Evolutionary conservation across 1,140 invertebrate species (phyloP).

Genomic region (Heliconius melpomene): DNA sequence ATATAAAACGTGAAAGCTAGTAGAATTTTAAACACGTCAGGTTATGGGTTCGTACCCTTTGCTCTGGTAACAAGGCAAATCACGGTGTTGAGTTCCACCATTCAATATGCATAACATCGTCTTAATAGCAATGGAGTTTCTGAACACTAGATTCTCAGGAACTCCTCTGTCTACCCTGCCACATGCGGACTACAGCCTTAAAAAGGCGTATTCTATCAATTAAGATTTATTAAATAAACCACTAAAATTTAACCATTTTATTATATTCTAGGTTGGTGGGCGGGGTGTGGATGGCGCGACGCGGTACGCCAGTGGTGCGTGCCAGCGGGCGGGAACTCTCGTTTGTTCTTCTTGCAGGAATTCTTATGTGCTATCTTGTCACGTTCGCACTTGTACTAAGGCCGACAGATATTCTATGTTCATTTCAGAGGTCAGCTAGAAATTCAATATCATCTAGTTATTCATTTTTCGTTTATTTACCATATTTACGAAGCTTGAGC

Average conservation of each 20-base stretch:
- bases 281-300: constrained; percentile 87
- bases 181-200: no score
- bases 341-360: constrained; percentile 92
- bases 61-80: no score
- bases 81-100: no score
- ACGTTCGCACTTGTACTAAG: constrained; percentile 91
- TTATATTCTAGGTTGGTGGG: constrained; percentile 80
- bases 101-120: no score
- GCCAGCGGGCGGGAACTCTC: constrained; percentile 94
- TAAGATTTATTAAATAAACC: no score
- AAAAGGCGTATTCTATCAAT: no score
- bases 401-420: constrained; percentile 88
- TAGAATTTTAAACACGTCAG: no score
- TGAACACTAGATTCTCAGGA: no score
- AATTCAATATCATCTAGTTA: neutral
- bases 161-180: no score
- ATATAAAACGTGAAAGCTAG: no score
- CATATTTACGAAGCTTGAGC: neutral
- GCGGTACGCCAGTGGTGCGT: constrained; percentile 93
- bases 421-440: constrained; percentile 86
- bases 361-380: constrained; percentile 93
- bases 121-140: no score
- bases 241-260: neutral
- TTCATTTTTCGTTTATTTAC: constrained; percentile 21
- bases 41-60: no score